These are phyloP conservation scores for Neotoma lepida DNA, from an alignment of 2,113 vertebrate species.

Conservation along the genomic window DNA sequence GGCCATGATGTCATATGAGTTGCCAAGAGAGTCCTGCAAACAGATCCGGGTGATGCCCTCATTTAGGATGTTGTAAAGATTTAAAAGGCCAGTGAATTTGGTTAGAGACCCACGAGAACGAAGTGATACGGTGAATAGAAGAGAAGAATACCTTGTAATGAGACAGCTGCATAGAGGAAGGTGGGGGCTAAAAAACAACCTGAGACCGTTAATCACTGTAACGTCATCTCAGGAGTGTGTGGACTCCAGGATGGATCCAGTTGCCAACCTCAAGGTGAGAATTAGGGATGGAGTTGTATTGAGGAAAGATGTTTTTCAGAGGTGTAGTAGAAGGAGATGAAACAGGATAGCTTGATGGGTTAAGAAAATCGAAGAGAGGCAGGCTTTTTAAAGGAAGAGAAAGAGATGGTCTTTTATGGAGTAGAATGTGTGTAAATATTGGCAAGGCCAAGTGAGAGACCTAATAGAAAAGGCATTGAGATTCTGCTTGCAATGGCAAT, in stretches of 20 bases:
- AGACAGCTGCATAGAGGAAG: neutral
- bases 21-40: neutral
- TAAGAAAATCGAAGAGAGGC: neutral
- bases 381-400: neutral
- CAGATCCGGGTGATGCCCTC: neutral
- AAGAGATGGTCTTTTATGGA: neutral
- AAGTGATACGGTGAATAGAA: neutral
- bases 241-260: neutral
- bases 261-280: neutral
- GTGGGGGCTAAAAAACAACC: neutral
- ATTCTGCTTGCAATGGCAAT: neutral
- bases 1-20: neutral
- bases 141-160: neutral
- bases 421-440: neutral
- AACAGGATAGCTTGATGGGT: neutral
- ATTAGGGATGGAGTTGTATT: neutral
- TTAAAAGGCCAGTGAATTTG: slow-evolving; percentile 9
- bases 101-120: neutral
- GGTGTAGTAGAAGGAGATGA: neutral
- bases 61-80: slow-evolving; percentile 38
- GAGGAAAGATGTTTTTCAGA: neutral
- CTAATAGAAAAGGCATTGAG: neutral
- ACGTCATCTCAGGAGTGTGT: neutral
- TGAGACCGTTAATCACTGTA: neutral
- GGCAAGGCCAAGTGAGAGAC: neutral